Evolutionary conservation across 2,113 vertebrate genomes (phyloP).

Genomic region (Semicossyphus pulcher): DNA sequence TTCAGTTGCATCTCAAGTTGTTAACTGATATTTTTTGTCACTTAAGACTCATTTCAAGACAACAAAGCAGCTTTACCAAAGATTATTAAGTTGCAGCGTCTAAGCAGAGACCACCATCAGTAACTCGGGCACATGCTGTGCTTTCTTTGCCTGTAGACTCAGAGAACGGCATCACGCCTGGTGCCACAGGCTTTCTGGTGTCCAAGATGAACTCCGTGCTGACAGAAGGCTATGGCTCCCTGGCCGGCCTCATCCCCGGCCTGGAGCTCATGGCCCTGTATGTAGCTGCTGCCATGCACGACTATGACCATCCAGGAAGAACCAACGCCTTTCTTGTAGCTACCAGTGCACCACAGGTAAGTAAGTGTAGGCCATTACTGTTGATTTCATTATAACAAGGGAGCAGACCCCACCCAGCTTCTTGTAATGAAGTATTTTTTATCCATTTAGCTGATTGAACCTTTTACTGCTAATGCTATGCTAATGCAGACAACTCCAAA

Average conservation of each 20-base stretch:
- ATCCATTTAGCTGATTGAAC: no score
- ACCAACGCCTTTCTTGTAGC: conserved; percentile 98
- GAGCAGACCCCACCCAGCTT: no score
- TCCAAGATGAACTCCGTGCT: conserved; percentile 86
- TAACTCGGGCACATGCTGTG: not conserved
- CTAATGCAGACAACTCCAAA: no score
- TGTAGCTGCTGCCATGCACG: conserved; percentile 98
- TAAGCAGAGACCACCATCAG: not conserved
- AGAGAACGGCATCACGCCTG: conserved; percentile 88
- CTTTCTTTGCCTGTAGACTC: conserved; percentile 82
- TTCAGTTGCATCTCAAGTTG: no score
- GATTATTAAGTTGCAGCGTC: not conserved
- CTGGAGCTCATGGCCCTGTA: conserved; percentile 98
- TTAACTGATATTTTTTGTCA: no score
- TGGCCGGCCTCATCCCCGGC: conserved; percentile 93
- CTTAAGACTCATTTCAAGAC: no score
- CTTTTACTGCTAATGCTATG: no score
- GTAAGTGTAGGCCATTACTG: not conserved
- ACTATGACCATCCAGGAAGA: conserved; percentile 97
- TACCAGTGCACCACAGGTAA: conserved; percentile 93
- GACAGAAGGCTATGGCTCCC: conserved; percentile 88
- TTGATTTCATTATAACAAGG: no score
- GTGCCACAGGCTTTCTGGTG: conserved; percentile 88
- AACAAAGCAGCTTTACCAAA: not conserved
- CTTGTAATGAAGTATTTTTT: no score